Percentiles rank a stretch among this genome's conserved stretches.
Evolutionary conservation across 2,797 vertebrate genomes (phyloP).

Genomic region (Halcyon chelicuti): DNA sequence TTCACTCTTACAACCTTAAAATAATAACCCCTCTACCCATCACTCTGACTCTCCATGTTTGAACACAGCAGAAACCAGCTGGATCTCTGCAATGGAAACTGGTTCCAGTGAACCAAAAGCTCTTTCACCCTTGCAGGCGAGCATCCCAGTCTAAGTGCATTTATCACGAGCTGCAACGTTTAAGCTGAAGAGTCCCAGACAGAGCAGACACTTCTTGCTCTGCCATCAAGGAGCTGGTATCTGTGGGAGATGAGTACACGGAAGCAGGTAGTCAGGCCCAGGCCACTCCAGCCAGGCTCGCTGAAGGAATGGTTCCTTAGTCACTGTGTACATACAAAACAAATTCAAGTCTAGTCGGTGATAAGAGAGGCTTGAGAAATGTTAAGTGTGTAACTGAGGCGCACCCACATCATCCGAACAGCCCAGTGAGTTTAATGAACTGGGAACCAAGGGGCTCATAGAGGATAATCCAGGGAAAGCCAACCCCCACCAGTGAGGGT

Average conservation of each 20-base stretch:
- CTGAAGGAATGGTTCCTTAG: not conserved
- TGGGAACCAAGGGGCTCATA: not conserved
- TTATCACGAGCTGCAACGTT: accelerated
- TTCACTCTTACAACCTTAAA: not conserved
- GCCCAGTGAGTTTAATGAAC: not conserved
- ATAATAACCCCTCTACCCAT: accelerated
- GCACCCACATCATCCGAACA: accelerated
- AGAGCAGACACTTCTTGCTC: not conserved
- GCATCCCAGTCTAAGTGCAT: accelerated
- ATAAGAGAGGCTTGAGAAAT: not conserved
- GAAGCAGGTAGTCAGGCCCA: not conserved
- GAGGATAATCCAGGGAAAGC: not conserved
- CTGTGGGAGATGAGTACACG: accelerated
- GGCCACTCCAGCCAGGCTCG: not conserved
- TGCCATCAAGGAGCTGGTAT: not conserved
- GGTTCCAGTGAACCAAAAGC: not conserved
- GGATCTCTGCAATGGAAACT: not conserved
- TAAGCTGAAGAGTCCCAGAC: not conserved
- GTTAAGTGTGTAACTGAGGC: accelerated
- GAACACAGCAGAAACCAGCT: not conserved
- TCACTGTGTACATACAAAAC: not conserved
- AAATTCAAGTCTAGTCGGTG: not conserved
- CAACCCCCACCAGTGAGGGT: accelerated
- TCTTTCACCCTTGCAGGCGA: accelerated
- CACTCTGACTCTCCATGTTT: accelerated